Conservation (phyloP, 2,888 invertebrate genomes). For the Torymus tubicola region DNA sequence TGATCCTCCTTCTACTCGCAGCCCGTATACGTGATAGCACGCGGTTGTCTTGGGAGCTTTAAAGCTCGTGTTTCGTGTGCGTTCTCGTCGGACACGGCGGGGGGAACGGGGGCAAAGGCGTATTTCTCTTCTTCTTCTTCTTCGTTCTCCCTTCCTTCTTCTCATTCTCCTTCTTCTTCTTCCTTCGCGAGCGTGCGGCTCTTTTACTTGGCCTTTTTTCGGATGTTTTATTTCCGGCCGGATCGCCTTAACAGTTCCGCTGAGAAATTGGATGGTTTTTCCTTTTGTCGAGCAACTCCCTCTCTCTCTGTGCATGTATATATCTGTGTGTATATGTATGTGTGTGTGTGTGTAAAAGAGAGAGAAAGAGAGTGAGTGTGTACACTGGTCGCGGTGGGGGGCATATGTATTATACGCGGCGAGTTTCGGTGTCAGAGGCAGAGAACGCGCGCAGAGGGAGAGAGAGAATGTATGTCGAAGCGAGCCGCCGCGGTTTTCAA, state of each 20-base stretch:
- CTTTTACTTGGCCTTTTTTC: conserved; percentile 15
- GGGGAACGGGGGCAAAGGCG: background rate
- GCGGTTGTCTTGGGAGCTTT: conserved; percentile 47
- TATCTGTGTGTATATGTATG: no score
- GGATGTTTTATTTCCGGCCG: conserved; percentile 20
- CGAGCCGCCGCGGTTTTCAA: no score
- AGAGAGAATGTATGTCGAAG: no score
- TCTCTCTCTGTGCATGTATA: no score
- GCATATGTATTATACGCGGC: no score
- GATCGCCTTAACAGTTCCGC: conserved; percentile 35
- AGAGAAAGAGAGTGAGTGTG: no score
- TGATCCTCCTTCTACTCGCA: conserved; percentile 8
- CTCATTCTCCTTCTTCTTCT: background rate
- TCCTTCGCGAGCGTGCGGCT: background rate
- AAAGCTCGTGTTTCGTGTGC: conserved; percentile 42
- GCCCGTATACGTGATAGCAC: conserved; percentile 25
- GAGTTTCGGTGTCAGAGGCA: no score
- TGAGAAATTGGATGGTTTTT: conserved; percentile 42
- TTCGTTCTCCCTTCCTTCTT: background rate
- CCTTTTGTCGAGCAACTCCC: no score
- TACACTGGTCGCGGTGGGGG: no score
- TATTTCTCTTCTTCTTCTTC: background rate
- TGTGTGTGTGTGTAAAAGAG: no score
- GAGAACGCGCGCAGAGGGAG: no score
- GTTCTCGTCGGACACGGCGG: no score